Evolutionary conservation across 2,113 vertebrate species (phyloP), one percentile per base, ranked within the genome.

Genomic region (Stomatorhinus ivindoensis): DNA sequence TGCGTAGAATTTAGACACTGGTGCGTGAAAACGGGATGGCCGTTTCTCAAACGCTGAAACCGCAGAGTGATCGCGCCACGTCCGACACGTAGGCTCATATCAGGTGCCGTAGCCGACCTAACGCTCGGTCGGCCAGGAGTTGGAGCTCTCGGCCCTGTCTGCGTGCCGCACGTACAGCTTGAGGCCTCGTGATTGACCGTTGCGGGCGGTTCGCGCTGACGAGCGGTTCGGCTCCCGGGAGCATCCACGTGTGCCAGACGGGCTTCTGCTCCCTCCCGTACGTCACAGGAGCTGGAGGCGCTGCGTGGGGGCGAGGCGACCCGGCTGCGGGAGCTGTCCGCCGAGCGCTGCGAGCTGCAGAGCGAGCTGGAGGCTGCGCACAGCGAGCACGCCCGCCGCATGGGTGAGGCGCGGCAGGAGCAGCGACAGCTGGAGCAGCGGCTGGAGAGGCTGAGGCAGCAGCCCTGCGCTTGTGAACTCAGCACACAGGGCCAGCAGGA

Each of bases 371-470:
- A 99, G 93, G 97, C 95, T 61, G 95, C 98, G 93, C 98, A 99
- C 94, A 96, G 94, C 61, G 98, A 99, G 90, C 98, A 99, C 91
- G 96, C 97, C 89, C 96, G 97, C 91, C 97, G 96, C 93, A 97
- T 99, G 95, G 96, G 97, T 92, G 97, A 97, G 91, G 97, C 97
- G 92, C 97, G 96, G 92, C 95, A 97, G 94, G 98, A 99, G 89
- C 98, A 99, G 94, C 96, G 96, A 91, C 97, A 99, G 92, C 94
- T 99, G 93, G 98, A 99, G 95, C 97, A 95, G 91, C 97, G 97
- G 90, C 93, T 99, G 94, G 97, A 99, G 92, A 98, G 98, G 92
- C 97, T 99, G 90, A 96, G 97, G 92, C 97, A 97, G 93, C 97
- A 99, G 88, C 97, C 97, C 89, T 99, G 98, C 91, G 96, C 96